Evolutionary conservation across 2,888 invertebrate genomes (phyloP), one percentile per base, ranked within the genome.

Genomic region (Emmelina monodactyla): DNA sequence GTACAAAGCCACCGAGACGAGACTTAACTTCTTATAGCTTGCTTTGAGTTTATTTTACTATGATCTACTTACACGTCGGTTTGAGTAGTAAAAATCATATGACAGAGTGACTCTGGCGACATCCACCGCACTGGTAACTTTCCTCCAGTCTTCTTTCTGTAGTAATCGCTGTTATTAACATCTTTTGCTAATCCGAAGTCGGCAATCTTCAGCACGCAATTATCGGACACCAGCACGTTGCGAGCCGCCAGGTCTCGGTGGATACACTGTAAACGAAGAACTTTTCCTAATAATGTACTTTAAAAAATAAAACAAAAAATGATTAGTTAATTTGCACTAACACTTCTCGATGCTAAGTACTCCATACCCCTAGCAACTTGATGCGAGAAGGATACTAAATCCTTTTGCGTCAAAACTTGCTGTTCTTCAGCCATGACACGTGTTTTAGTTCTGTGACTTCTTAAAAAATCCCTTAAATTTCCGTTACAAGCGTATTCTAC

Each of bases 311-410:
- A n/a, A n/a, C n/a, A n/a, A n/a, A n/a, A n/a, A n/a, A n/a, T n/a
- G n/a, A n/a, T n/a, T n/a, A n/a, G n/a, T n/a, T n/a, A n/a, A n/a
- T 4, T 14, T 28, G 30, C 33, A 51, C 79, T 82, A 72, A 93
- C 93, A 71, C 95, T 87, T 72, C 94, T 87, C 1, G 96, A 95
- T 2, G 97, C 92, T 47, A 99, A 82, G 73, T 98, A 99, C 46
- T 97, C 94, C 98, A 99, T 99, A 41, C 99, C 99, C 37, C 93
- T 83, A 0, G 98, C 97, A 2, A 98, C 92, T 83, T 99, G 98
- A 63, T 92, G 96, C 1, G 97, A 94, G 67, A 97, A 99, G 2
- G 94, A 94, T 3, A 97, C 94, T 36, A 99, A 82, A 67, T 97
- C 95, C 62, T 95, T 94, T 53, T 94, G 93, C 10, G 94, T 93